Evolutionary conservation across 2,797 vertebrate genomes (phyloP).

Genomic region (Megaceryle alcyon): DNA sequence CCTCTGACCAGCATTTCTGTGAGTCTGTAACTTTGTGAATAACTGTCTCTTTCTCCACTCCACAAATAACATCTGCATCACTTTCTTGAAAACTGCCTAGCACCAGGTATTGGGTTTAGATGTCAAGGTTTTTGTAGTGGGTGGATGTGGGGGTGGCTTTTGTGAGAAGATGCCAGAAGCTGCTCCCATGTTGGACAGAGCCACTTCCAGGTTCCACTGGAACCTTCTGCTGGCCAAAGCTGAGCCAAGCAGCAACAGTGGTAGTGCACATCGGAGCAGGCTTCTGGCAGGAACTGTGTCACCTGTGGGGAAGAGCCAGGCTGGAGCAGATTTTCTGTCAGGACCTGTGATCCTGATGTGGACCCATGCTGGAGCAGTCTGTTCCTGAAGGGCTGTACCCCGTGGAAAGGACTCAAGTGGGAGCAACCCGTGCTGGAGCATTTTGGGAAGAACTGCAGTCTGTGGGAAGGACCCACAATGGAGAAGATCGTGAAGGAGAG

Average conservation of each 20-base stretch:
- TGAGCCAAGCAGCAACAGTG: too few relatives aligned
- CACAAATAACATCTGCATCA: neutral
- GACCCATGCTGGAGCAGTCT: neutral
- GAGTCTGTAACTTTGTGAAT: neutral
- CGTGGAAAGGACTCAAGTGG: fast-evolving
- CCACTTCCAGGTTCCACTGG: too few relatives aligned
- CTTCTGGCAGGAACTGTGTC: too few relatives aligned
- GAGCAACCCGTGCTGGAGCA: neutral
- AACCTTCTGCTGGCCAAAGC: too few relatives aligned
- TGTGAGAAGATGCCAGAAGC: too few relatives aligned
- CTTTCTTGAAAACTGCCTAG: neutral
- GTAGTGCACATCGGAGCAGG: too few relatives aligned
- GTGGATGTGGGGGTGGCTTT: too few relatives aligned
- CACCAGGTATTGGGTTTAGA: neutral
- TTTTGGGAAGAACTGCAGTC: too few relatives aligned
- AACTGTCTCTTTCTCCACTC: neutral
- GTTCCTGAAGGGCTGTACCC: neutral
- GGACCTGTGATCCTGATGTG: neutral
- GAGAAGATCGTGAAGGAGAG: too few relatives aligned
- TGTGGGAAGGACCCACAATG: too few relatives aligned
- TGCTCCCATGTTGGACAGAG: too few relatives aligned
- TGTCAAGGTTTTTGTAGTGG: neutral
- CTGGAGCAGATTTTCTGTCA: neutral
- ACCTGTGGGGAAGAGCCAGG: neutral
- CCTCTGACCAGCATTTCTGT: neutral